Conservation (phyloP, 2,888 invertebrate genomes). For the Calephelis perditalis region DNA sequence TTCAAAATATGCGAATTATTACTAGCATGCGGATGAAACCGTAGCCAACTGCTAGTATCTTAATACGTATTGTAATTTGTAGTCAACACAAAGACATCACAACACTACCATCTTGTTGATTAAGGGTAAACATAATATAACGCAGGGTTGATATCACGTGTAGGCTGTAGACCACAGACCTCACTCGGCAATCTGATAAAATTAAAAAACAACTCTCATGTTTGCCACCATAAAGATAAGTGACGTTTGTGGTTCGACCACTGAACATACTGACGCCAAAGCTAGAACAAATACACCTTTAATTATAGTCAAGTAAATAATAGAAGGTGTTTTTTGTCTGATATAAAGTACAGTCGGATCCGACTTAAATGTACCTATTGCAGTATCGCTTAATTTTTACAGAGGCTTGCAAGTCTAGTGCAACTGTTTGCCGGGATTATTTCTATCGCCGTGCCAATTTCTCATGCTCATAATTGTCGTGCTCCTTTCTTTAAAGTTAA, state of each 20-base stretch:
- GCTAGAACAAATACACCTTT: conserved; percentile 43
- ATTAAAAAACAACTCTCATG: conserved; percentile 55
- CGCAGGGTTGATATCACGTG: conserved; percentile 51
- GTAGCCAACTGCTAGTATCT: no score
- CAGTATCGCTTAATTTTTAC: no score
- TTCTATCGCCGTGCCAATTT: no score
- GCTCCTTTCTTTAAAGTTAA: no score
- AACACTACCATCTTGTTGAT: conserved; percentile 43
- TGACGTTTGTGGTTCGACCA: conserved; percentile 54
- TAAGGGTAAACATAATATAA: conserved; percentile 53
- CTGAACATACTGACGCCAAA: conserved; percentile 52
- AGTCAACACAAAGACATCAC: no score
- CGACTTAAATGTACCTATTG: no score
- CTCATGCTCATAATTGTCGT: no score
- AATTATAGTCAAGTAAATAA: conserved; percentile 56
- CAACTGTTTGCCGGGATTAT: no score
- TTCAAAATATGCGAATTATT: no score
- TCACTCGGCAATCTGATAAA: conserved; percentile 62
- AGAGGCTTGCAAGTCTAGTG: no score
- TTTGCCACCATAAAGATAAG: conserved; percentile 72
- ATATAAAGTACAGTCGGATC: not conserved
- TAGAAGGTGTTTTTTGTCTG: conserved; percentile 18
- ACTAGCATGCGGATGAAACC: no score
- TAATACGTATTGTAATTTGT: no score
- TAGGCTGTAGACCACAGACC: conserved; percentile 47